These are phyloP conservation scores for Mythimna vitellina DNA, from an alignment of 2,888 invertebrate species.

Conservation along the genomic window DNA sequence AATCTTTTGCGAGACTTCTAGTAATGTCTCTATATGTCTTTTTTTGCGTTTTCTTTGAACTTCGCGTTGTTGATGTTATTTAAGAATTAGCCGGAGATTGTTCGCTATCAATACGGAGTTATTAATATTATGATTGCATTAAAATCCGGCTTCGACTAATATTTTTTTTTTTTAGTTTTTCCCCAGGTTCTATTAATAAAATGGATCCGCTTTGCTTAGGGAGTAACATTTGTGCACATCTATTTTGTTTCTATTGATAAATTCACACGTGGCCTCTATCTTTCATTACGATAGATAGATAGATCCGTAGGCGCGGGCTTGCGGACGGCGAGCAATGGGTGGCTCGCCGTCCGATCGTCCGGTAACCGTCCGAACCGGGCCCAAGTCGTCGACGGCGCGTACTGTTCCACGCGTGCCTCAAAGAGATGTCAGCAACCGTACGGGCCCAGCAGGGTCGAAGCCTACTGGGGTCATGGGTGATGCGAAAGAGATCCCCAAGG, in stretches of 20 bases:
- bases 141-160: slow-evolving; percentile 34
- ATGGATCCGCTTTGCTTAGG: slow-evolving; percentile 40
- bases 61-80: not conserved
- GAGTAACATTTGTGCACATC: not conserved
- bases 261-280: too few species aligned
- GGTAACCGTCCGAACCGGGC: too few species aligned
- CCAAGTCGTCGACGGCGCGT: too few species aligned
- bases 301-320: too few species aligned
- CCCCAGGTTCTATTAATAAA: slow-evolving; percentile 15
- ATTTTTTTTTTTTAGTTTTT: slow-evolving; percentile 22
- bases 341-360: too few species aligned
- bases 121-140: slow-evolving; percentile 25
- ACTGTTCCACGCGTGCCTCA: too few species aligned
- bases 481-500: too few species aligned
- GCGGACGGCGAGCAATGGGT: too few species aligned
- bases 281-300: too few species aligned
- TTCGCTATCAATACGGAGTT: slow-evolving; percentile 3
- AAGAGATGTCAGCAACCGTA: too few species aligned
- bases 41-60: slow-evolving; percentile 1
- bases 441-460: too few species aligned
- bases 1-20: slow-evolving; percentile 3
- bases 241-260: slow-evolving; percentile 14
- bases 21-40: not conserved
- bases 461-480: too few species aligned
- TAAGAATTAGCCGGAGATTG: slow-evolving; percentile 13